Evolutionary conservation across 2,797 vertebrate species (phyloP).

Genomic region (Salmo trutta): DNA sequence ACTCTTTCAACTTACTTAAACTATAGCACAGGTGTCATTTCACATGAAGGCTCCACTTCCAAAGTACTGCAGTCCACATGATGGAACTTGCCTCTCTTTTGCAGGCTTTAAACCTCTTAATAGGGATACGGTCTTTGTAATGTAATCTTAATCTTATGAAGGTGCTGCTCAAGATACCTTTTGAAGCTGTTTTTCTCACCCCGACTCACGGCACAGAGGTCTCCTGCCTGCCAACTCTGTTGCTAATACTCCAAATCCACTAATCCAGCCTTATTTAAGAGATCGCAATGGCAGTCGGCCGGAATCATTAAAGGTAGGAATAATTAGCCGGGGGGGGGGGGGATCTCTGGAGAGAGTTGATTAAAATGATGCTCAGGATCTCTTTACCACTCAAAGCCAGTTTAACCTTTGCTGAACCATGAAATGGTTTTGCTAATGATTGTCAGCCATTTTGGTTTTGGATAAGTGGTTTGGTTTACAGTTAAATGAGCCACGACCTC

Average conservation of each 20-base stretch:
- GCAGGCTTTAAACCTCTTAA: constrained; percentile 65
- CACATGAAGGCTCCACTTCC: neutral
- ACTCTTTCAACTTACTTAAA: constrained; percentile 51
- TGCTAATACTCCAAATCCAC: constrained; percentile 76
- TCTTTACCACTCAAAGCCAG: constrained; percentile 38
- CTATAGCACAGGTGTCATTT: constrained; percentile 23
- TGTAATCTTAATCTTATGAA: constrained; percentile 54
- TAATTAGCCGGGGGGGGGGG: constrained; percentile 61
- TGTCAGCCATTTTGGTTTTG: constrained; percentile 11
- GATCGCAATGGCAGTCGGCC: constrained; percentile 69
- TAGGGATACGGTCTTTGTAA: constrained; percentile 63
- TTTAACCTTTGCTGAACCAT: constrained; percentile 49
- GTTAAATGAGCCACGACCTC: neutral
- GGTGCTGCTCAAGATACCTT: constrained; percentile 62
- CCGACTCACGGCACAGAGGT: constrained; percentile 73
- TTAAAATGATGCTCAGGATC: constrained; percentile 60
- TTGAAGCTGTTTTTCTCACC: constrained; percentile 66
- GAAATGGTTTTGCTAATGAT: constrained; percentile 11
- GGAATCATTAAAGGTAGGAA: constrained; percentile 74
- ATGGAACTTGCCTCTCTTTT: constrained; percentile 51
- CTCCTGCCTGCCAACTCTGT: constrained; percentile 69
- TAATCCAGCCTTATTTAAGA: constrained; percentile 78
- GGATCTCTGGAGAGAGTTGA: constrained; percentile 59
- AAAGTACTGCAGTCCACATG: constrained; percentile 15
- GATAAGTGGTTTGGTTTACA: neutral